Percentiles rank a stretch among this genome's conserved stretches.
Conservation (phyloP, 2,797 vertebrate genomes). For the Sebastes itinus region DNA sequence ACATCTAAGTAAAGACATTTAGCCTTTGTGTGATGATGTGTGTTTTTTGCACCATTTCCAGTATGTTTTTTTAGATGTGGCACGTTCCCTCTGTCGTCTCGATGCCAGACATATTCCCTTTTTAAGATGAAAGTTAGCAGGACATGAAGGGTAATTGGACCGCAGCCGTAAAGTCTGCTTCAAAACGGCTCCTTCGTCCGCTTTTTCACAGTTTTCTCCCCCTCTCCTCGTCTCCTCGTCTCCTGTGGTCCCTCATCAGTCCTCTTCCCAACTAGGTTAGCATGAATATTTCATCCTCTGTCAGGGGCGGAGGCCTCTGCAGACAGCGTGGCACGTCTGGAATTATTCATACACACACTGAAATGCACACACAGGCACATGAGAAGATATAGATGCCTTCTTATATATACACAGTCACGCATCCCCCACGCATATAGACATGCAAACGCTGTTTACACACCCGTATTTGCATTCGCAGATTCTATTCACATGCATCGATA, state of each 20-base stretch:
- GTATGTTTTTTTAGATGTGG: background rate
- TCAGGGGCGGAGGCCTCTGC: conserved; percentile 55
- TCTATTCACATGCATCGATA: background rate
- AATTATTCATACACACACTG: conserved; percentile 68
- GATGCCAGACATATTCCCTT: background rate
- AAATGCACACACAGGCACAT: conserved; percentile 8
- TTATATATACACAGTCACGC: background rate
- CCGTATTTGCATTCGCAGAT: background rate
- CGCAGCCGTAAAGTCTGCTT: conserved; percentile 24
- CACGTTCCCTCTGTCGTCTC: background rate
- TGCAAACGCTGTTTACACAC: background rate
- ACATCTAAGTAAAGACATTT: background rate
- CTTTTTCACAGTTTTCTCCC: conserved; percentile 20
- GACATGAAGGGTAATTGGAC: conserved; percentile 41
- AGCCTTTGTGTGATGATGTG: background rate
- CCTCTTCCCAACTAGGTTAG: conserved; percentile 68
- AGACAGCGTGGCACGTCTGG: conserved; percentile 60
- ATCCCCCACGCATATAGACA: background rate
- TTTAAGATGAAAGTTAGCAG: conserved; percentile 32
- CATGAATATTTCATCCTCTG: conserved; percentile 80
- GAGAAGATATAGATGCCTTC: background rate
- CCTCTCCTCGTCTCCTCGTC: conserved; percentile 14
- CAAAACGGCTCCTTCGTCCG: conserved; percentile 11
- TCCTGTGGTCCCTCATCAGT: conserved; percentile 58
- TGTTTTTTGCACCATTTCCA: background rate